A percentile compares a stretch with the other conserved stretches of the same genome.
Evolutionary conservation across 2,113 vertebrate species (phyloP).

Genomic region (Pituophis catenifer): DNA sequence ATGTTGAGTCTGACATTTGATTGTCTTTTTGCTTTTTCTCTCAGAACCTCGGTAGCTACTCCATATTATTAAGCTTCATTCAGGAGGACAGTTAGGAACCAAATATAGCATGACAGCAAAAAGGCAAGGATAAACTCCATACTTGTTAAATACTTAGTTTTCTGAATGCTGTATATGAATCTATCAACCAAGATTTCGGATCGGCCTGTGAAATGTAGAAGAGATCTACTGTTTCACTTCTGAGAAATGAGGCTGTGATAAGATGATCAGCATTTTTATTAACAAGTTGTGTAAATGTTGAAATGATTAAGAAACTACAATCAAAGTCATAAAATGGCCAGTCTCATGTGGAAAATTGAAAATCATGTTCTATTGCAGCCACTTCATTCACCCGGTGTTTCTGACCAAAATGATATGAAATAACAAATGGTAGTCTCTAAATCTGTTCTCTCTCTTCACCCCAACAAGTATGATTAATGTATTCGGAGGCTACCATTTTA

Average conservation of each 20-base stretch:
- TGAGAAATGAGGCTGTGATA: not conserved
- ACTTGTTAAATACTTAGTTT: not conserved
- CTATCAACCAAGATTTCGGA: not conserved
- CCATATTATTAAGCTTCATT: not conserved
- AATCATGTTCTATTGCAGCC: not conserved
- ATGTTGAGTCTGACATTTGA: not conserved
- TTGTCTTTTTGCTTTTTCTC: rapidly evolving
- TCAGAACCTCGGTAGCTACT: not conserved
- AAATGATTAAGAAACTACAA: not conserved
- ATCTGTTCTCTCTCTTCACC: not conserved
- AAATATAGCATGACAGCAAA: not conserved
- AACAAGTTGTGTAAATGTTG: not conserved
- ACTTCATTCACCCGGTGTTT: not conserved
- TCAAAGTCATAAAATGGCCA: not conserved
- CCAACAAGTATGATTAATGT: not conserved
- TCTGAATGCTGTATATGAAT: not conserved
- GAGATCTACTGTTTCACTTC: not conserved
- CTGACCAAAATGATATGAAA: not conserved
- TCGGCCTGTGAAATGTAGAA: not conserved
- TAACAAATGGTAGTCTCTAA: not conserved
- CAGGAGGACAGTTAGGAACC: not conserved
- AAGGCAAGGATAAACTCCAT: not conserved
- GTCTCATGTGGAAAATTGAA: not conserved
- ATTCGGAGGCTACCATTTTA: not conserved
- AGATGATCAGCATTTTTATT: not conserved